Evolutionary conservation across 2,113 vertebrate species (phyloP).

Genomic region (Anolis sagrei): DNA sequence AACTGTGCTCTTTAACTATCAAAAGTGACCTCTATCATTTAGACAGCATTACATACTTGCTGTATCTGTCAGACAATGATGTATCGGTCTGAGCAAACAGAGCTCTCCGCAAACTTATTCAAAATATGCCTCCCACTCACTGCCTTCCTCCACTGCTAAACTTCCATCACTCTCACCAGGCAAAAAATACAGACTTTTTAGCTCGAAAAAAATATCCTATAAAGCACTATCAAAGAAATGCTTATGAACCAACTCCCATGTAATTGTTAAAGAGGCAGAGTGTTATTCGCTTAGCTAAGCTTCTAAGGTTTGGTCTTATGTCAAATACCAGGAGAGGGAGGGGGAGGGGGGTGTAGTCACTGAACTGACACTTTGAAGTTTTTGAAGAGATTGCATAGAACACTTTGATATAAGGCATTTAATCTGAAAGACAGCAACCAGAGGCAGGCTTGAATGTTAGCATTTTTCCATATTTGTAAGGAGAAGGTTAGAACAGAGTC

Average conservation of each 20-base stretch:
- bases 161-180: background rate
- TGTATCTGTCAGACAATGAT: slow-evolving; percentile 26
- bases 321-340: background rate
- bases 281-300: background rate
- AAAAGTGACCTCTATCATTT: slow-evolving; percentile 38
- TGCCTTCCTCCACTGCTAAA: slow-evolving; percentile 13
- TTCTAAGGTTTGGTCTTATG: background rate
- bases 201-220: background rate
- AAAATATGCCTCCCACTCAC: slow-evolving; percentile 24
- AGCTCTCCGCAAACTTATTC: background rate
- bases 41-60: slow-evolving; percentile 30
- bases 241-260: background rate
- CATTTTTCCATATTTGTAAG: background rate
- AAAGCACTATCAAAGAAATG: background rate
- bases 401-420: background rate
- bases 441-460: background rate
- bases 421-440: background rate
- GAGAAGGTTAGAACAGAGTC: background rate
- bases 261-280: background rate
- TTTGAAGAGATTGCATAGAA: background rate
- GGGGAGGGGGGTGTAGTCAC: background rate
- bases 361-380: background rate
- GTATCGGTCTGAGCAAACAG: background rate
- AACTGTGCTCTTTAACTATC: slow-evolving; percentile 32
- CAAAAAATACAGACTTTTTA: background rate